A percentile compares a stretch with the other conserved stretches of the same genome.
Evolutionary conservation across 2,113 vertebrate genomes (phyloP).

Genomic region (Otolemur garnettii): DNA sequence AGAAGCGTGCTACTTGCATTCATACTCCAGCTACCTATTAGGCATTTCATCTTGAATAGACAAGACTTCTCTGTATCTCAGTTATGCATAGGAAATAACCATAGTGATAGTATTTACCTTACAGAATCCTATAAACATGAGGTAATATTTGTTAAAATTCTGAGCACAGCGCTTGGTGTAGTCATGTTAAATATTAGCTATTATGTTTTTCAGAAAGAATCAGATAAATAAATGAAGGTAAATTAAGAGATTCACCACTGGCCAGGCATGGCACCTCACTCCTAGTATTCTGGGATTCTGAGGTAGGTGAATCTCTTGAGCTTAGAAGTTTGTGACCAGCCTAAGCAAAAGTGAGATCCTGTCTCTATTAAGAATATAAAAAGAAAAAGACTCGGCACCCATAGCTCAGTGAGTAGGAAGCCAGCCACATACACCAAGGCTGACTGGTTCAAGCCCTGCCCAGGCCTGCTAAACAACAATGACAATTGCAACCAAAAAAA

Average conservation of each 20-base stretch:
- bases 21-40: not conserved
- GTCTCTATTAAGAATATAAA: too few relatives aligned
- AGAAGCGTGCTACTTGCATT: not conserved
- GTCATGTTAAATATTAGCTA: not conserved
- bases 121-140: not conserved
- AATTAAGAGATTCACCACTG: not conserved
- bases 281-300: too few relatives aligned
- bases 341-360: too few relatives aligned
- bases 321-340: too few relatives aligned
- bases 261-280: too few relatives aligned
- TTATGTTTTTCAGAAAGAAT: not conserved
- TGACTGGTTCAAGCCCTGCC: too few relatives aligned
- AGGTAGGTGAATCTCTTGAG: too few relatives aligned
- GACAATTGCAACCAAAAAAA: too few relatives aligned
- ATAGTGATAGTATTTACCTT: not conserved
- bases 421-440: too few relatives aligned
- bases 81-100: not conserved
- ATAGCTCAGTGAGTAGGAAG: too few relatives aligned
- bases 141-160: constrained; percentile 21
- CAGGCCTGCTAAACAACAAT: too few relatives aligned
- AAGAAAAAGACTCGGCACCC: too few relatives aligned
- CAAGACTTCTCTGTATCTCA: not conserved
- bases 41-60: not conserved
- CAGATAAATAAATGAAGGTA: constrained; percentile 8
- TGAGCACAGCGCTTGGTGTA: constrained; percentile 7